A percentile compares a stretch with the other conserved stretches of the same genome.
These are phyloP conservation scores for Plemyria rubiginata DNA, from an alignment of 2,888 invertebrate species.

Conservation along the genomic window DNA sequence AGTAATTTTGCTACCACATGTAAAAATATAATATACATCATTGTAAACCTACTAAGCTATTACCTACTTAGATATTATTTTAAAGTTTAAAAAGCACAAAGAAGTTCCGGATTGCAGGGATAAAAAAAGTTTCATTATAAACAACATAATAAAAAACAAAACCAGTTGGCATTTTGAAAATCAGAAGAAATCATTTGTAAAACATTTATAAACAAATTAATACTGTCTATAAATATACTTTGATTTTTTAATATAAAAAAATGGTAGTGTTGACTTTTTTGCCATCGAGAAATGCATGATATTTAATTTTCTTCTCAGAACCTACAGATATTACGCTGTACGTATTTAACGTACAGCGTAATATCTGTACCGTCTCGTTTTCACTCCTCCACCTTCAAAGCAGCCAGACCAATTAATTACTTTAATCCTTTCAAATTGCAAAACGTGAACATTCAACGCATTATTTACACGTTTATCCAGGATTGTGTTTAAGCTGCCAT, in stretches of 20 bases:
- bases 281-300: too few species aligned
- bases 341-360: slow-evolving; percentile 23
- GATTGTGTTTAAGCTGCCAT: slow-evolving; percentile 19
- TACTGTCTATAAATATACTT: too few species aligned
- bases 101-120: too few species aligned
- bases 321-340: too few species aligned
- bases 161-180: too few species aligned
- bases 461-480: slow-evolving; percentile 16
- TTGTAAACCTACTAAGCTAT: background rate
- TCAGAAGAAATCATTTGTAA: background rate
- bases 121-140: background rate
- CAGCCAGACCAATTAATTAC: slow-evolving; percentile 15
- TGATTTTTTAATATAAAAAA: too few species aligned
- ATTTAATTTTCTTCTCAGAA: too few species aligned
- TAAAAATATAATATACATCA: background rate
- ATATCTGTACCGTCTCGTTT: slow-evolving; percentile 1
- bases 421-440: slow-evolving; percentile 20
- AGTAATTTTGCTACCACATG: background rate
- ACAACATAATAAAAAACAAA: too few species aligned
- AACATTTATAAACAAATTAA: too few species aligned
- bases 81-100: background rate
- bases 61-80: background rate
- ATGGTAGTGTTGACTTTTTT: too few species aligned
- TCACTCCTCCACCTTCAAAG: slow-evolving; percentile 6
- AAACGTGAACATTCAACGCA: slow-evolving; percentile 18